phyloP scores from a whole-genome alignment of 2,888 invertebrate genomes.

The Coelopa pilipes region DNA sequence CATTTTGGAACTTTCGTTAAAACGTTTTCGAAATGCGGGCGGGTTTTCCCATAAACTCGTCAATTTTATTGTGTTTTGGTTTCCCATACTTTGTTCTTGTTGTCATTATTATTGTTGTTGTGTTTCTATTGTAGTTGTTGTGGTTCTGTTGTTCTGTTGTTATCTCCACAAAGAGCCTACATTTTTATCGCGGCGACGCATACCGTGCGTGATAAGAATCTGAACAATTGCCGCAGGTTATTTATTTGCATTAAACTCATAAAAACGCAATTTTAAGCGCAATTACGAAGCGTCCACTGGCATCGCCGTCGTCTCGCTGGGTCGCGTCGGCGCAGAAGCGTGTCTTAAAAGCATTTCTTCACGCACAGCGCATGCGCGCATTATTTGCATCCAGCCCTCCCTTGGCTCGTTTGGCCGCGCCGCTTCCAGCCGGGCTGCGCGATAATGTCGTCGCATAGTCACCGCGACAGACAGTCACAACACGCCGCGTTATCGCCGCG shows the following conservation, averaged over 20 bases:
- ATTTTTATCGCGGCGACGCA: background rate
- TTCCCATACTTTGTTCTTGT: too few relatives aligned
- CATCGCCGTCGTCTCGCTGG: too few relatives aligned
- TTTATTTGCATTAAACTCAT: conserved; percentile 32
- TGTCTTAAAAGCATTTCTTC: conserved; percentile 32
- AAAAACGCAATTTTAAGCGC: conserved; percentile 35
- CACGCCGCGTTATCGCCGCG: conserved; percentile 24
- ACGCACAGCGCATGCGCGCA: conserved; percentile 20
- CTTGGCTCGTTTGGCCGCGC: background rate
- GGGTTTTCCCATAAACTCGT: too few relatives aligned
- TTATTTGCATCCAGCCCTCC: background rate
- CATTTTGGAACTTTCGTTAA: too few relatives aligned
- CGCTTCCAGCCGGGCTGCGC: background rate
- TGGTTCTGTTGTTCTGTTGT: background rate
- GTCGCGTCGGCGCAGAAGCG: background rate
- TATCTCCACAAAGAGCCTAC: background rate
- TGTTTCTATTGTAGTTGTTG: background rate
- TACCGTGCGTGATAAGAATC: conserved; percentile 31
- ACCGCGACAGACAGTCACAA: conserved; percentile 27
- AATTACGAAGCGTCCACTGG: conserved; percentile 10
- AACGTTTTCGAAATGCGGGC: too few relatives aligned
- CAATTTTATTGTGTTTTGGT: too few relatives aligned
- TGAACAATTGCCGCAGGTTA: conserved; percentile 34
- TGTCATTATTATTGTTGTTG: too few relatives aligned
- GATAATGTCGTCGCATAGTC: conserved; percentile 27